These are phyloP conservation scores for Dolichallabes microphthalmus DNA, from an alignment of 2,113 vertebrate species.

Conservation along the genomic window DNA sequence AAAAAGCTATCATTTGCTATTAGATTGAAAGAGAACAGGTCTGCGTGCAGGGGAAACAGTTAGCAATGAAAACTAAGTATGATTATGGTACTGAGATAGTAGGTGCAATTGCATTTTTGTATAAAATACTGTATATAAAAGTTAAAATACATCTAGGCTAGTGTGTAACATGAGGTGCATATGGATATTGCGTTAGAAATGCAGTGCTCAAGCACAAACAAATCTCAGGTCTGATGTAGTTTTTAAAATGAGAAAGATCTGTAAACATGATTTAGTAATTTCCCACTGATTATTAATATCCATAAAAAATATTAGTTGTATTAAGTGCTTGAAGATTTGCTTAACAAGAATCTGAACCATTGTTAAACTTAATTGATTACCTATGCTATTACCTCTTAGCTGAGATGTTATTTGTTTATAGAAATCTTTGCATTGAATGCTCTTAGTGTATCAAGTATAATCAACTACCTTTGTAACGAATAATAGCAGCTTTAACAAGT, in stretches of 20 bases:
- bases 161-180: not conserved
- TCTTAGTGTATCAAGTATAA: conserved; percentile 60
- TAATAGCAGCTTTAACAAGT: conserved; percentile 62
- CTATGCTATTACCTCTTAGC: not conserved
- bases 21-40: not conserved
- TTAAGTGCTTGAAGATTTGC: not conserved
- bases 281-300: not conserved
- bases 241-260: not conserved
- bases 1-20: not conserved
- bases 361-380: not conserved
- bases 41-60: not conserved
- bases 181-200: not conserved
- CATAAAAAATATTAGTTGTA: not conserved
- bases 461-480: conserved; percentile 65
- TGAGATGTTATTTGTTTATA: conserved; percentile 47
- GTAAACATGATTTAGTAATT: not conserved
- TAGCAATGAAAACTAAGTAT: not conserved
- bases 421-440: conserved; percentile 56
- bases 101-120: not conserved
- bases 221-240: not conserved
- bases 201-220: not conserved
- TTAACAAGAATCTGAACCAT: not conserved
- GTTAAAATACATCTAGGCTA: too few relatives aligned
- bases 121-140: not conserved
- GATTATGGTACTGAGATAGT: not conserved